These are phyloP conservation scores for Crocuta crocuta DNA, from an alignment of 2,113 vertebrate genomes.

Conservation along the genomic window DNA sequence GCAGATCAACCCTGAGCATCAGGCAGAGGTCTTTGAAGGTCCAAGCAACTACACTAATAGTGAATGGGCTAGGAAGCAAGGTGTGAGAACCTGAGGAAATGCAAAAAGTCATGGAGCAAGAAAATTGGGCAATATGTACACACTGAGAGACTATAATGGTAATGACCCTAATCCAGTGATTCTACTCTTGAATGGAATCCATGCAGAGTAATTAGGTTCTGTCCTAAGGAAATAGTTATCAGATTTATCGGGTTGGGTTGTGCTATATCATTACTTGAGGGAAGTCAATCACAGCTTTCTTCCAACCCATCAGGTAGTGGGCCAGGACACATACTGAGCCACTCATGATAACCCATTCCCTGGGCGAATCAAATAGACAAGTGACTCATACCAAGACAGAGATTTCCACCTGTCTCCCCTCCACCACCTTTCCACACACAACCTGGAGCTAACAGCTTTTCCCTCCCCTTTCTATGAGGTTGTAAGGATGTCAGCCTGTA, in stretches of 20 bases:
- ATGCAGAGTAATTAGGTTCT: not conserved
- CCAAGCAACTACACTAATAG: fast-evolving
- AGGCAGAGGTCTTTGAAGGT: not conserved
- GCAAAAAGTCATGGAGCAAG: not conserved
- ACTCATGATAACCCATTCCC: not conserved
- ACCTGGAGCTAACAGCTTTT: not conserved
- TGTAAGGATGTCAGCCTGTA: not conserved
- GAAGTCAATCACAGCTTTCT: not conserved
- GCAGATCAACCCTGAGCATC: not conserved
- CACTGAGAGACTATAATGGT: not conserved
- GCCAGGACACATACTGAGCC: not conserved
- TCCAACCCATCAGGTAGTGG: not conserved
- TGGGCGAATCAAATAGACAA: not conserved
- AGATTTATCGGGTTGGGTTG: not conserved
- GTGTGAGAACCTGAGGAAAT: not conserved
- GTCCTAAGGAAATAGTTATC: not conserved
- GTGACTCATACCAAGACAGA: not conserved
- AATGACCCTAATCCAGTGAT: not conserved
- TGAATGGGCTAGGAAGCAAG: not conserved
- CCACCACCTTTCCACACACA: not conserved
- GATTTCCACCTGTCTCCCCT: not conserved
- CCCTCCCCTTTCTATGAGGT: not conserved
- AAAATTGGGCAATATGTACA: not conserved
- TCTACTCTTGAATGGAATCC: not conserved
- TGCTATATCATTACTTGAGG: not conserved